Conservation (phyloP, 2,888 invertebrate species). For the Amitus sp. region DNA sequence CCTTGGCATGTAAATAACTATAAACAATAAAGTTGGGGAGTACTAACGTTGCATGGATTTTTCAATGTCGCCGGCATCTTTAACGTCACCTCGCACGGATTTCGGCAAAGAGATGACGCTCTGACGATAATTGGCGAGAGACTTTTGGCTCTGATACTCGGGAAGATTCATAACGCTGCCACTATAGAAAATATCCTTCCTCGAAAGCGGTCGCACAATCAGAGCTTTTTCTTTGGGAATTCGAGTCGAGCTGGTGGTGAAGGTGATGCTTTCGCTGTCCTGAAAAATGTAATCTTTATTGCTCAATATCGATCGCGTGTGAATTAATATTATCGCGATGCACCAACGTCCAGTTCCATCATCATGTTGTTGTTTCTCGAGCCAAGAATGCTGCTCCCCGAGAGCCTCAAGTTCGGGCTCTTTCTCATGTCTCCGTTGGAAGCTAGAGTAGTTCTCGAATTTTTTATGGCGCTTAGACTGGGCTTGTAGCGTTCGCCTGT, state of each 20-base stretch:
- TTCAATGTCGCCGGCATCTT: constrained; percentile 73
- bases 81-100: constrained; percentile 70
- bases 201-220: constrained; percentile 89
- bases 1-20: no score
- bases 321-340: no score
- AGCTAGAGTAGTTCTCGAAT: constrained; percentile 78
- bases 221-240: constrained; percentile 69
- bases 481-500: constrained; percentile 87
- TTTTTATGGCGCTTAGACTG: constrained; percentile 83
- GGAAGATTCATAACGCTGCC: constrained; percentile 94
- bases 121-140: constrained; percentile 88
- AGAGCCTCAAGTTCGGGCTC: constrained; percentile 69
- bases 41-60: constrained; percentile 76
- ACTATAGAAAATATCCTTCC: constrained; percentile 98
- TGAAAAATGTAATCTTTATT: no score
- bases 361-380: constrained; percentile 70
- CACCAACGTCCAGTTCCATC: constrained; percentile 66
- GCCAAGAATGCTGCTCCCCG: constrained; percentile 70
- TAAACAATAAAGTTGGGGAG: no score
- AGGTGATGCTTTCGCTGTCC: constrained; percentile 78
- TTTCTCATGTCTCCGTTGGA: constrained; percentile 81
- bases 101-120: constrained; percentile 89
- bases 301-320: no score
- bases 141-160: constrained; percentile 92
- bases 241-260: constrained; percentile 68